phyloP scores from a whole-genome alignment of 2,797 vertebrate species.

The Gymnothorax reevesii region DNA sequence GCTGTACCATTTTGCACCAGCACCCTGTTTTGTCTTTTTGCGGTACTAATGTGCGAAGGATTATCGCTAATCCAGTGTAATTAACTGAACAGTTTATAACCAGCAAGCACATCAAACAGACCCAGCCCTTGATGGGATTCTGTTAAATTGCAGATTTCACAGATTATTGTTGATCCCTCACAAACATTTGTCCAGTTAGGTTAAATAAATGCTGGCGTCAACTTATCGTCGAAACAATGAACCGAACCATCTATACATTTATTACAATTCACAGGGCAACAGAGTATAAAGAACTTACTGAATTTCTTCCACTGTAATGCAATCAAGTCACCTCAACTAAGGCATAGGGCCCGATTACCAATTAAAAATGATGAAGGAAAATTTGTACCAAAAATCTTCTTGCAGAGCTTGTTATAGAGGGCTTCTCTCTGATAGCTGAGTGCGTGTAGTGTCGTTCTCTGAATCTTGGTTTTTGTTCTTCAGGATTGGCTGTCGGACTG shows the following conservation, averaged over 20 bases:
- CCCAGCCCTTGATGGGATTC: not conserved
- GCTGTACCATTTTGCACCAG: not conserved
- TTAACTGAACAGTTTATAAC: not conserved
- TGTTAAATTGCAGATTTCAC: not conserved
- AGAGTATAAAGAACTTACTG: not conserved
- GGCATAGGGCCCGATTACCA: not conserved
- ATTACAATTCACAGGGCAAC: not conserved
- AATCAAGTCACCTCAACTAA: not conserved
- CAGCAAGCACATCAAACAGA: not conserved
- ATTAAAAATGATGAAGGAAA: not conserved
- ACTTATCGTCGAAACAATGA: not conserved
- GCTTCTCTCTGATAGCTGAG: not conserved
- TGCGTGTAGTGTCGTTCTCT: not conserved
- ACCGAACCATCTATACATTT: not conserved
- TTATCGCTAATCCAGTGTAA: not conserved
- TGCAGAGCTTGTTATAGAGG: not conserved
- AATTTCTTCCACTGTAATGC: not conserved
- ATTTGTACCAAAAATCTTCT: not conserved
- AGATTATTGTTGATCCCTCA: not conserved
- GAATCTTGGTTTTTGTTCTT: not conserved
- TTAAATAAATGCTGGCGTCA: not conserved
- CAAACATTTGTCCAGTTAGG: not conserved
- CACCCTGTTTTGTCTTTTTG: not conserved
- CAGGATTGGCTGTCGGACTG: slow-evolving; percentile 90
- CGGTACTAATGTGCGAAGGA: not conserved